phyloP scores from a whole-genome alignment of 2,797 vertebrate species.

The Ctenosaura bakeri region DNA sequence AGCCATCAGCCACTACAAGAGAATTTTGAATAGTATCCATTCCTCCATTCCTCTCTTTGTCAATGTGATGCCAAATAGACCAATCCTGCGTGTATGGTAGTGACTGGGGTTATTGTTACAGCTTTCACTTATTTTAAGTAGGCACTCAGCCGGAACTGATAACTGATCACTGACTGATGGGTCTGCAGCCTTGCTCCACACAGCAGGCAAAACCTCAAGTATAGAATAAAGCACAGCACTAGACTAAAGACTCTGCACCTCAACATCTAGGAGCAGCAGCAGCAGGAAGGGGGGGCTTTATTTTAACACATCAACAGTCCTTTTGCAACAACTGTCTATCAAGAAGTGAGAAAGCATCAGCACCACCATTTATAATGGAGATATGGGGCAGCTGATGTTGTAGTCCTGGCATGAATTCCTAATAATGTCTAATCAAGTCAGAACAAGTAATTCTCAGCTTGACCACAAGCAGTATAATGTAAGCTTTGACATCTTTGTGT shows the following conservation, averaged over 20 bases:
- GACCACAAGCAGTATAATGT: background rate
- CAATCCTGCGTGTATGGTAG: slow-evolving; percentile 70
- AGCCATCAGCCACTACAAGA: background rate
- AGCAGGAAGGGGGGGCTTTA: slow-evolving; percentile 5
- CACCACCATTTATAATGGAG: background rate
- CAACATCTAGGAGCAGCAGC: slow-evolving; percentile 76
- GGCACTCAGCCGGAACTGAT: slow-evolving; percentile 81
- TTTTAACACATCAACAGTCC: slow-evolving; percentile 27
- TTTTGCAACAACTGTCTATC: slow-evolving; percentile 51
- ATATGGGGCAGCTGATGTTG: slow-evolving; percentile 27
- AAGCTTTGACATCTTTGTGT: background rate
- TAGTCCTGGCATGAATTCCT: background rate
- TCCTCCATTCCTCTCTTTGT: slow-evolving; percentile 39
- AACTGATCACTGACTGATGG: slow-evolving; percentile 82
- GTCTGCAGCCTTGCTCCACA: slow-evolving; percentile 75
- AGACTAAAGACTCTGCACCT: slow-evolving; percentile 66
- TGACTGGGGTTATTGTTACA: slow-evolving; percentile 80
- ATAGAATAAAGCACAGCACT: slow-evolving; percentile 78
- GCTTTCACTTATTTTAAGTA: slow-evolving; percentile 75
- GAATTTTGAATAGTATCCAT: background rate
- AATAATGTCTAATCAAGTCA: slow-evolving; percentile 13
- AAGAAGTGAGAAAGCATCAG: slow-evolving; percentile 1
- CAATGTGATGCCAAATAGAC: slow-evolving; percentile 61
- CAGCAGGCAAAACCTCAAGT: slow-evolving; percentile 78
- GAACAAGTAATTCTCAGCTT: background rate